Evolutionary conservation across 2,888 invertebrate genomes (phyloP), one percentile per base, ranked within the genome.

Genomic region (Harpalus rubripes): DNA sequence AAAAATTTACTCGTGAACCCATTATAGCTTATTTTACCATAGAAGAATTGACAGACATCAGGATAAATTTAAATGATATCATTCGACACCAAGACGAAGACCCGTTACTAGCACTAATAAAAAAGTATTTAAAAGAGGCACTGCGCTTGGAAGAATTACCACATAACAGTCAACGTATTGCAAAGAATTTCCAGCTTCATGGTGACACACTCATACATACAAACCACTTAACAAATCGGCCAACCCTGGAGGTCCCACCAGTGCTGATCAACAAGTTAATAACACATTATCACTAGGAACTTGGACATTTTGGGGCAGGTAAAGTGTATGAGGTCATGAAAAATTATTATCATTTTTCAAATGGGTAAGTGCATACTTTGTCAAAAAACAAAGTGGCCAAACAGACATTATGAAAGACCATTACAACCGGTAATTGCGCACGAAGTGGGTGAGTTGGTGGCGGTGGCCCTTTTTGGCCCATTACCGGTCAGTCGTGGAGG

Each of bases 381-480:
- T 26, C 78, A 78, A 18, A 78, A 78, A 58, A 58, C 78, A 10
- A 78, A 78, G 26, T 78, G 78, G 58, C 58, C 78, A 56, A 78
- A 78, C 26, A 12, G 58, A 6, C 58, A 78, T 1, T 22, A 8
- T n/a, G 56, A 16, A 10, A 58, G 78, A 7, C 52, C 56, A 1
- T 4, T 56, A 15, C 78, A 78, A 15, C 16, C 39, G 8, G 74
- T 74, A 12, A n/a, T 39, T 8, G 7, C 74, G 10, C 5, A 6
- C 6, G 32, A 32, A 0, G 74, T 74, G 1, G 74, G 74, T 6
- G 74, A 74, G 7, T 74, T 79, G 7, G 16, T 83, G 5, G 74
- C 85, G 15, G 44, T 56, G n/a, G 56, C 2, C 12, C 56, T 56
- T 1, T 56, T 56, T 56, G n/a, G 56, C 2, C 16, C n/a, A n/a